Percentiles rank a stretch among this genome's conserved stretches.
Evolutionary conservation across 2,888 invertebrate genomes (phyloP).

Genomic region (Drosophila stalkeri): DNA sequence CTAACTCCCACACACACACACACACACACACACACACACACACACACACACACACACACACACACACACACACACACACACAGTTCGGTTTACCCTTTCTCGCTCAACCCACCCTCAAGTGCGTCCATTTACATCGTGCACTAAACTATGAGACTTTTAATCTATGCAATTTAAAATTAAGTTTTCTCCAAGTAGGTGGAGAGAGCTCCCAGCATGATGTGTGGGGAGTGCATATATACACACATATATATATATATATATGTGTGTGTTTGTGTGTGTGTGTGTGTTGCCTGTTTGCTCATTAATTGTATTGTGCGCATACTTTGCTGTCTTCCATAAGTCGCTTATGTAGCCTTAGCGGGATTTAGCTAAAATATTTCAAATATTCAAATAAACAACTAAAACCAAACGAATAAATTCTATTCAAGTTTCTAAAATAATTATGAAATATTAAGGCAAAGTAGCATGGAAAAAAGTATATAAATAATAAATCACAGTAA

Average conservation of each 20-base stretch:
- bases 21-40: slow-evolving; percentile 5
- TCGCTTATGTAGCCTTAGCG: slow-evolving; percentile 23
- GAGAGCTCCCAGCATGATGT: slow-evolving; percentile 10
- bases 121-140: slow-evolving; percentile 22
- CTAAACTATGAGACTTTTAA: slow-evolving; percentile 74
- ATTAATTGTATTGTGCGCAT: slow-evolving; percentile 66
- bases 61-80: neutral
- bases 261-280: slow-evolving; percentile 16
- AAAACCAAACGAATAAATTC: neutral
- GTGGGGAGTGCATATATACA: neutral
- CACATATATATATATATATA: neutral
- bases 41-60: neutral
- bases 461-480: no score
- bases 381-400: slow-evolving; percentile 2
- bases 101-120: slow-evolving; percentile 10
- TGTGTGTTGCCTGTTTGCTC: slow-evolving; percentile 54
- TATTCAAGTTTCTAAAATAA: no score
- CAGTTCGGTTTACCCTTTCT: neutral
- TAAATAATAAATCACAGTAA: no score
- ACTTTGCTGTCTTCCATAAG: slow-evolving; percentile 44
- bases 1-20: neutral
- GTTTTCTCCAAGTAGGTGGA: slow-evolving; percentile 50
- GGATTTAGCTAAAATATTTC: slow-evolving; percentile 3
- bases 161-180: slow-evolving; percentile 78
- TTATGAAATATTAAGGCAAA: neutral